Base-by-base conservation (phyloP, 2,113 vertebrate species). In the Oplegnathus fasciatus region DNA sequence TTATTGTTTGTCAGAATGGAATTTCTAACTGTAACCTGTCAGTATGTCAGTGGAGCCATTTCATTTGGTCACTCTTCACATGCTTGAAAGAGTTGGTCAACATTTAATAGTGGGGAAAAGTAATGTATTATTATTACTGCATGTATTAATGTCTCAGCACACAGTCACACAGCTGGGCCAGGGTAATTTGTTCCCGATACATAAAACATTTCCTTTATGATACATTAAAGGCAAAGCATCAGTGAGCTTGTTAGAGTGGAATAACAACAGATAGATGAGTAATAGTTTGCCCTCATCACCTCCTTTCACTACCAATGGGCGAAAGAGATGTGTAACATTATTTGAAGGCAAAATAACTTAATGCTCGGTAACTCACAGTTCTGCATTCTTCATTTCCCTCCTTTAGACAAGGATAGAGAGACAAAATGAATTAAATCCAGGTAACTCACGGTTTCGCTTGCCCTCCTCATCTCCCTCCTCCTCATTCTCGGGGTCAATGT, bases 401-500 rank as follows among this genome's bases (percentile, higher is more conserved):
- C 32, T 67, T 64, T 44, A 46, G 4, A 57, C 24, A 65, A 52
- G 40, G 15, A 74, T 0, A 60, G 18, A 42, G 8, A 5, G 3
- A 52, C 17, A 69, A 44, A 76, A 52, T 44, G 1, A 20, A 78
- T 75, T 67, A n/a, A 77, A 80, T 67, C 9, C 6, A 42, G 50
- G n/a, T 73, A 86, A 97, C 98, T 22, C 95, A 99, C 98, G 97
- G 86, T 97, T 99, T 48, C 97, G 96, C 81, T 98, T 99, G 93
- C 96, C 96, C 86, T 97, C 97, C 67, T 97, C 97, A 58, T 97
- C 97, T 55, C 95, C 97, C 70, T 98, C 98, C 50, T 99, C 98
- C 48, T 99, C 98, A 1, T 96, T 97, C 93, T 99, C 98, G 0
- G 98, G 98, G 91, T 99, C 98, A 7, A 99, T 99, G 85, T 99